Conservation (phyloP, 2,888 invertebrate species). For the Leucoma salicis region DNA sequence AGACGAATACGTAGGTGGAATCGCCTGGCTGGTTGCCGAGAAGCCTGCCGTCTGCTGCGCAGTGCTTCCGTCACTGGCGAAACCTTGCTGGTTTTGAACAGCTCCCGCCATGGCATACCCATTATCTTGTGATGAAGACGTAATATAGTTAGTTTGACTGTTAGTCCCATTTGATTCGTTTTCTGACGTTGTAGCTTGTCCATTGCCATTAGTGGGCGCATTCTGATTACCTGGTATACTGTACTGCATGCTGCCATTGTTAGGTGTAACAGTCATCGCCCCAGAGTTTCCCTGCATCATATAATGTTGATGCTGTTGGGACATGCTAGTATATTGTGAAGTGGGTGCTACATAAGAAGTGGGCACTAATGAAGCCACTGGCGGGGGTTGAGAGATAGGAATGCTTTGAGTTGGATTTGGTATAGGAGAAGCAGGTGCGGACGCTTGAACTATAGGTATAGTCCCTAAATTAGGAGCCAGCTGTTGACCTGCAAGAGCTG, state of each 20-base stretch:
- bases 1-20: slow-evolving; percentile 50
- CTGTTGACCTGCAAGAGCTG: slow-evolving; percentile 67
- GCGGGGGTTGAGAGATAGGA: slow-evolving; percentile 54
- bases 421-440: slow-evolving; percentile 57
- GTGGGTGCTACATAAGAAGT: slow-evolving; percentile 66
- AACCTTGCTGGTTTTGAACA: slow-evolving; percentile 56
- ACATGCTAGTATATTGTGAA: slow-evolving; percentile 61
- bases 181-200: slow-evolving; percentile 50
- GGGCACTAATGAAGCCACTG: slow-evolving; percentile 62
- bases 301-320: slow-evolving; percentile 69
- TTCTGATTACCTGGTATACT: slow-evolving; percentile 53
- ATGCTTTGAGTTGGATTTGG: slow-evolving; percentile 47
- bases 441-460: slow-evolving; percentile 70
- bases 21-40: slow-evolving; percentile 48
- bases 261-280: slow-evolving; percentile 51
- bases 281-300: slow-evolving; percentile 65
- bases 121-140: slow-evolving; percentile 68
- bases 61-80: slow-evolving; percentile 50
- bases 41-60: slow-evolving; percentile 53
- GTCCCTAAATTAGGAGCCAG: slow-evolving; percentile 61
- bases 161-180: slow-evolving; percentile 54
- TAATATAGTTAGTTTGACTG: slow-evolving; percentile 68
- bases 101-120: slow-evolving; percentile 50
- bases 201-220: slow-evolving; percentile 55
- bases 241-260: slow-evolving; percentile 63